These are phyloP conservation scores for Plumapathes pennacea DNA, from an alignment of 92 coral and sea anemone genomes.

Conservation along the genomic window DNA sequence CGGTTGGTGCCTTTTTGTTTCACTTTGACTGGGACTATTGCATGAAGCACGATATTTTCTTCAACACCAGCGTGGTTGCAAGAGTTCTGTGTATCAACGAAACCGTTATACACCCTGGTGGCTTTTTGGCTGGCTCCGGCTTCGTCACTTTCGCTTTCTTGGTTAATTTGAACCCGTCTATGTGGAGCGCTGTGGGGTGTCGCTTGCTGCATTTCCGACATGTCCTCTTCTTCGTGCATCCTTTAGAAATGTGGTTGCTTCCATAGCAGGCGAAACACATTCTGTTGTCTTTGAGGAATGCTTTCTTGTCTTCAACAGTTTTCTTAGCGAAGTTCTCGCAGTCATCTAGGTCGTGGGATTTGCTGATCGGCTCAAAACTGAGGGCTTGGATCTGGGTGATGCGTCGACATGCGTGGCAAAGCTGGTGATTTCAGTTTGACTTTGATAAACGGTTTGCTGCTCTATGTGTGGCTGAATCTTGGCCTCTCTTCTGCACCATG, in stretches of 20 bases:
- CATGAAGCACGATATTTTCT: conserved; percentile 27
- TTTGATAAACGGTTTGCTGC: conserved; percentile 1
- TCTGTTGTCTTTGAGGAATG: conserved; percentile 20
- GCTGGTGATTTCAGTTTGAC: conserved; percentile 8
- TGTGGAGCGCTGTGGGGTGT: conserved; percentile 65
- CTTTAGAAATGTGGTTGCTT: conserved; percentile 31
- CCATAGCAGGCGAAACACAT: conserved; percentile 55
- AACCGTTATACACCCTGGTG: conserved; percentile 2
- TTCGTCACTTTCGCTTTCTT: conserved; percentile 9
- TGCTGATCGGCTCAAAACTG: conserved; percentile 28
- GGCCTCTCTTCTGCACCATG: no score
- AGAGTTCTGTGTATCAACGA: not conserved
- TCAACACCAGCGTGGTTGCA: not conserved
- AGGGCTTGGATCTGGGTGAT: not conserved
- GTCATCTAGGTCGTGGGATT: conserved; percentile 44
- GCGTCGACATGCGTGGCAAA: conserved; percentile 7
- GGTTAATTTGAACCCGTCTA: conserved; percentile 35
- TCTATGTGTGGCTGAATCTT: not conserved
- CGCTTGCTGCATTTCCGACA: conserved; percentile 20
- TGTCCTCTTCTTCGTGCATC: conserved; percentile 28
- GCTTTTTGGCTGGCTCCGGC: not conserved
- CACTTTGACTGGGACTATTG: conserved; percentile 59
- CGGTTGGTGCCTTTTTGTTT: conserved; percentile 17
- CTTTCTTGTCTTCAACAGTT: conserved; percentile 42
- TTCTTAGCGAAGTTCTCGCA: conserved; percentile 39